phyloP scores from a whole-genome alignment of 1,140 invertebrate species.

The Hycleus cichorii region DNA sequence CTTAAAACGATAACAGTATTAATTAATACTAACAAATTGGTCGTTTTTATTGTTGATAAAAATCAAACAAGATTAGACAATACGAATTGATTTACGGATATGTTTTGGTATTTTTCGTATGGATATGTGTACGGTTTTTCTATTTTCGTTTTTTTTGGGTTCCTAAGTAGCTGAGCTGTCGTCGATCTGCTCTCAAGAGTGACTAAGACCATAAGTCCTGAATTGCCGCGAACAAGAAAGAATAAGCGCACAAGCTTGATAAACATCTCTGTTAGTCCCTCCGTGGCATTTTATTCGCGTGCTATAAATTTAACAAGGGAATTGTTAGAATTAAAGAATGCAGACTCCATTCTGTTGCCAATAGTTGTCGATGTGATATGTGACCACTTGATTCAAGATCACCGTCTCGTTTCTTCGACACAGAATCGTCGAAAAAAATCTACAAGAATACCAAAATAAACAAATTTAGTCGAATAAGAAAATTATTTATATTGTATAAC shows the following conservation, averaged over 20 bases:
- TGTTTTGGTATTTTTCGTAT: neutral
- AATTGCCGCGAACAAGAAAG: conserved; percentile 14
- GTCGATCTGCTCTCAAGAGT: conserved; percentile 9
- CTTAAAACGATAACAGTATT: neutral
- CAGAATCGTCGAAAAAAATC: neutral
- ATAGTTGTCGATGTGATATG: conserved; percentile 15
- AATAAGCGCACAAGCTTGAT: conserved; percentile 11
- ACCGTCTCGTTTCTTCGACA: neutral
- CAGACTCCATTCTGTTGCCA: conserved; percentile 18
- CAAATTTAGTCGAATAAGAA: neutral
- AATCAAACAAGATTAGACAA: neutral
- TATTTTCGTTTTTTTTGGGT: too few species aligned
- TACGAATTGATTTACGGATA: too few species aligned
- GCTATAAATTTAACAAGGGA: conserved; percentile 17
- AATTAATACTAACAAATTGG: neutral
- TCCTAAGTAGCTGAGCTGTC: too few species aligned
- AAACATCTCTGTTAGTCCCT: conserved; percentile 16
- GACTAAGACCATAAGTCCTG: conserved; percentile 14
- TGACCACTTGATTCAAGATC: conserved; percentile 12
- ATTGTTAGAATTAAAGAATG: conserved; percentile 18
- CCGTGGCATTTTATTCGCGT: conserved; percentile 18
- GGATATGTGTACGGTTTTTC: neutral
- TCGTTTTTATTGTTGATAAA: neutral
- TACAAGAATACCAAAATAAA: neutral
- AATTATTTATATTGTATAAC: neutral